Evolutionary conservation across 2,113 vertebrate genomes (phyloP).

Genomic region (Acanthisitta chloris): DNA sequence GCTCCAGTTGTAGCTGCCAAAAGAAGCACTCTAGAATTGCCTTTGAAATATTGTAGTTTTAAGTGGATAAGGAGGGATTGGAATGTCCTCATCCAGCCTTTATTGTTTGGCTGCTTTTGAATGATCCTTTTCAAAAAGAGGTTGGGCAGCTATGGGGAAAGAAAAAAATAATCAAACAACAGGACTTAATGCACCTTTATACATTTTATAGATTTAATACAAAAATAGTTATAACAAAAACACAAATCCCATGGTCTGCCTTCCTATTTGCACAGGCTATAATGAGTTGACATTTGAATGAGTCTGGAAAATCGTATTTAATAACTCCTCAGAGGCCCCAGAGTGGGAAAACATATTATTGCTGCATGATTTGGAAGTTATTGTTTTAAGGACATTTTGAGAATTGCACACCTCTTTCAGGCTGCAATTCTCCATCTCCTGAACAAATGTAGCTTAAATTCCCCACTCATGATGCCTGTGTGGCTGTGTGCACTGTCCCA

Average conservation of each 20-base stretch:
- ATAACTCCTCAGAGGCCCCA: constrained; percentile 4
- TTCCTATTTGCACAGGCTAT: not conserved
- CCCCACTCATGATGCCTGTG: not conserved
- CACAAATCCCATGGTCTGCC: not conserved
- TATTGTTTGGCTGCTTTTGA: constrained; percentile 48
- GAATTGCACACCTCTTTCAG: not conserved
- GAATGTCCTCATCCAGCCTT: constrained; percentile 41
- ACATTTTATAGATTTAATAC: constrained; percentile 27
- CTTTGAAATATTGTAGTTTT: constrained; percentile 53
- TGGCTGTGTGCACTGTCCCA: not conserved
- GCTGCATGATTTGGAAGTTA: not conserved
- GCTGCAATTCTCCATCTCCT: not conserved
- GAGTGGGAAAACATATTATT: not conserved
- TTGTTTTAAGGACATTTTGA: not conserved
- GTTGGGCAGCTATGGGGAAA: not conserved
- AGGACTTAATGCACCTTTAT: not conserved
- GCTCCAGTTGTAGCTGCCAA: constrained; percentile 39
- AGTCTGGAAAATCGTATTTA: constrained; percentile 29
- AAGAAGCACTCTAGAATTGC: constrained; percentile 37
- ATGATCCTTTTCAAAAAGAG: constrained; percentile 39
- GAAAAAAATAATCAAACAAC: not conserved
- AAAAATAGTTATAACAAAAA: constrained; percentile 15
- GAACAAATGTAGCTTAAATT: not conserved
- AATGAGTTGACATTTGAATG: constrained; percentile 19
- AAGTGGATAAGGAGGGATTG: constrained; percentile 55